Evolutionary conservation across 1,140 invertebrate genomes (phyloP), one percentile per base, ranked within the genome.

Genomic region (Pteromalus puparum): DNA sequence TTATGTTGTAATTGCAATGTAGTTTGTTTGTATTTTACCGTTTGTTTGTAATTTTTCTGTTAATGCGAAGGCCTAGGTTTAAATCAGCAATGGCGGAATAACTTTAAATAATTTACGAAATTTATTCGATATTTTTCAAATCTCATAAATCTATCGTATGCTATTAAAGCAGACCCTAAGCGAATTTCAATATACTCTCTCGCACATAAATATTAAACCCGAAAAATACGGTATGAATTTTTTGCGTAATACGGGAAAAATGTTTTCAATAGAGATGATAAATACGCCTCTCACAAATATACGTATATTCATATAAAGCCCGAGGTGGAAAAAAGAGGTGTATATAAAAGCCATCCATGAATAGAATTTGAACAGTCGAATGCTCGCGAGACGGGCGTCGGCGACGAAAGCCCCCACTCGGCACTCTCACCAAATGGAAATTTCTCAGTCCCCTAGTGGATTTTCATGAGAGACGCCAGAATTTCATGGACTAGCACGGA

Each of bases 301-400:
- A 34, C 15, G 68, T 61, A 61, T 61, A 70, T 70, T 30, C 24
- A 70, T 21, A 70, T n/a, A 70, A 70, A 28, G 68, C 68, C 13
- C 3, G 68, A 61, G 5, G 18, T 61, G 4, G 53, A 61, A 61
- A 61, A 61, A 61, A 61, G 53, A 61, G 21, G 53, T 61, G 18
- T 61, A 48, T 18, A 61, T 61, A 61, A 61, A 61, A 61, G 53
- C 53, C 53, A 18, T 61, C 53, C 18, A 61, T 70, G 68, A 70
- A 70, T 70, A 70, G 28, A 70, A 70, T 70, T 70, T 30, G 26
- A 70, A 30, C 68, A 70, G 24, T 70, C 68, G 68, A 70, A 70
- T 18, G 48, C 48, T 53, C 53, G 21, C 21, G 53, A n/a, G 53
- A 61, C 48, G 48, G 7, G 4, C 53, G 53, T 18, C 21, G 53